These are phyloP conservation scores for Oikopleura dioica DNA, from an alignment of 23 tunicate species.

Conservation along the genomic window DNA sequence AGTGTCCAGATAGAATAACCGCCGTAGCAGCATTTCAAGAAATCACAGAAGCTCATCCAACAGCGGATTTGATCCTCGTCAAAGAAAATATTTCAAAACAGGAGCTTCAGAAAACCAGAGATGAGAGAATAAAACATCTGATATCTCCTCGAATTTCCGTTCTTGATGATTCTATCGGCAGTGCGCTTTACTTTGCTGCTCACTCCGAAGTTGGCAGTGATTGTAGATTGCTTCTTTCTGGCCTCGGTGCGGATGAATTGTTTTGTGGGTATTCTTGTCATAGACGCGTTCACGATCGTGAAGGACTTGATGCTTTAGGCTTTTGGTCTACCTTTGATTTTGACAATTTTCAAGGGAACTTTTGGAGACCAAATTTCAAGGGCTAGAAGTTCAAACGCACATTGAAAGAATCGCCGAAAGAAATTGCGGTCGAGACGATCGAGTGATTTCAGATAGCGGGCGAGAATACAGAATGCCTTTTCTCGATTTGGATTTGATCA, in stretches of 20 bases:
- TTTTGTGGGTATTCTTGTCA: slow-evolving; percentile 70
- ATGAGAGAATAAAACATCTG: slow-evolving; percentile 23
- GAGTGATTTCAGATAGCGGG: slow-evolving; percentile 54
- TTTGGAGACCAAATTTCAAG: too few species aligned
- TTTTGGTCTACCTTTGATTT: too few species aligned
- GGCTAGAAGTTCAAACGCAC: slow-evolving; percentile 50
- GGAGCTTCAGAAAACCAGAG: slow-evolving; percentile 20
- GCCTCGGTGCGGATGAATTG: slow-evolving; percentile 91
- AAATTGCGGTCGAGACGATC: slow-evolving; percentile 64
- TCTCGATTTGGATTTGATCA: slow-evolving; percentile 46
- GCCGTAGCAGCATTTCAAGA: too few species aligned
- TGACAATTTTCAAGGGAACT: too few species aligned
- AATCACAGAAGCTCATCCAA: slow-evolving; percentile 24
- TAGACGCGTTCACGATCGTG: slow-evolving; percentile 26
- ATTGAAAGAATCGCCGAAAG: slow-evolving; percentile 43
- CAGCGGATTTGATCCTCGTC: slow-evolving; percentile 39
- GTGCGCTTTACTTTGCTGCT: slow-evolving; percentile 81
- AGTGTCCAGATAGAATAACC: too few species aligned
- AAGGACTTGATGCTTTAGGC: slow-evolving; percentile 17
- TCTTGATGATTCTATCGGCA: slow-evolving; percentile 69
- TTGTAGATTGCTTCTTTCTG: slow-evolving; percentile 38
- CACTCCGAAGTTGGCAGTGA: too few species aligned
- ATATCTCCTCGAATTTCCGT: slow-evolving; percentile 44
- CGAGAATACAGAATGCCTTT: slow-evolving; percentile 53
- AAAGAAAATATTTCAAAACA: slow-evolving; percentile 36